Percentiles rank a stretch among this genome's conserved stretches.
phyloP scores from a whole-genome alignment of 2,797 vertebrate genomes.

The Yasuhikotakia modesta region DNA sequence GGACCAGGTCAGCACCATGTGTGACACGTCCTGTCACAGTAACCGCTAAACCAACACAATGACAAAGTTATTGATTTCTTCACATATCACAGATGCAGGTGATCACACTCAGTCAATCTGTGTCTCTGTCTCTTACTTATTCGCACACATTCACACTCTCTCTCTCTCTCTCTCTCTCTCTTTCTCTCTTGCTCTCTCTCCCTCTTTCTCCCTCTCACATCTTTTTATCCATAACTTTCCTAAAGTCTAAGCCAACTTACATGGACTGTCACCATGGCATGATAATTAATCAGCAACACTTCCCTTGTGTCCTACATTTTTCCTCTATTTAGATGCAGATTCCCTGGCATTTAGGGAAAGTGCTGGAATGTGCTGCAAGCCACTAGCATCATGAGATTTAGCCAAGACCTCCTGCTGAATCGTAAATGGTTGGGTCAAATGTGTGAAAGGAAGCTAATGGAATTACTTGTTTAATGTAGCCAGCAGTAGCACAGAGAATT shows the following conservation, averaged over 20 bases:
- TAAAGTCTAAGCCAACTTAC: too few species aligned
- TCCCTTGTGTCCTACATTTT: slow-evolving; percentile 10
- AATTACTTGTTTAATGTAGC: slow-evolving; percentile 36
- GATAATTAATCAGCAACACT: slow-evolving; percentile 6
- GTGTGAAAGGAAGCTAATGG: slow-evolving; percentile 42
- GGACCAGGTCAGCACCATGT: not conserved
- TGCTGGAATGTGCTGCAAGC: slow-evolving; percentile 17
- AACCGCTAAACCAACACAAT: not conserved
- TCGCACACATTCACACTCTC: not conserved
- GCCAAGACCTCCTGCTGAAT: not conserved
- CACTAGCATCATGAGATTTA: not conserved
- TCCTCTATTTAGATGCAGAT: not conserved
- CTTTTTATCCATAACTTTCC: too few species aligned
- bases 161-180: not conserved
- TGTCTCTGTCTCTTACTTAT: not conserved
- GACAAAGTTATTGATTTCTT: not conserved
- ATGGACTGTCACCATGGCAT: not conserved
- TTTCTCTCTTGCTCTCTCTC: too few species aligned
- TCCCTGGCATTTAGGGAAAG: not conserved
- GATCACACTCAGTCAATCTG: not conserved
- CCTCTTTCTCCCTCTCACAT: too few species aligned
- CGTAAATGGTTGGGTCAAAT: slow-evolving; percentile 1
- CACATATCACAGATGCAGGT: not conserved
- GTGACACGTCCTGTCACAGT: not conserved
- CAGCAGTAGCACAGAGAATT: not conserved